Base-by-base conservation (phyloP, 2,888 invertebrate genomes). In the Plebejus melissa region DNA sequence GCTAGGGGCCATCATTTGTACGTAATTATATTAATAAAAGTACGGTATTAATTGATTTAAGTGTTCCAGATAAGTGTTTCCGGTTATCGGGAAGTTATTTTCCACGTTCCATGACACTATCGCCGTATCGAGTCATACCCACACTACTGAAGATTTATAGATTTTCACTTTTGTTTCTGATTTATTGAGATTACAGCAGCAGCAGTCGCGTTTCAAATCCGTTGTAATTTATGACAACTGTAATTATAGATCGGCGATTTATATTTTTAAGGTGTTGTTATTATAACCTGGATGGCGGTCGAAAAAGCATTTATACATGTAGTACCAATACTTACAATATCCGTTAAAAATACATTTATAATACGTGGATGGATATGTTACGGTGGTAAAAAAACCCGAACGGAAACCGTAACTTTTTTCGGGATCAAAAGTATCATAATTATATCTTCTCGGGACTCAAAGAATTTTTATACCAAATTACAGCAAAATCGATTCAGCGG, bases 81-180 rank as follows among this genome's bases (percentile, higher is more conserved):
- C 60, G 60, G 60, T 60, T 60, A 60, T 28, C 60, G 28, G 60
- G 60, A 60, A 58, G 60, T 28, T 60, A 60, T 60, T 60, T 60
- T 28, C 60, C 60, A 65, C 32, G 32, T 32, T 65, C 32, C 32
- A 65, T 65, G 32, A 65, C 32, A 65, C 65, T 65, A 65, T 65
- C 65, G 16, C 13, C 13, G 13, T 36, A 65, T 65, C 65, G 32
- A 50, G n/a, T 11, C 41, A 11, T 22, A 71, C 41, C 38, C 22
- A 46, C 9, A 71, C 70, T 46, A 71, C 22, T 41, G 9, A 46
- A 46, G 71, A 71, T 71, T 50, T 71, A 50, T 71, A 46, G 46
- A 41, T 71, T 71, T 71, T 71, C 71, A 46, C 71, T 65, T 71
- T 71, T 71, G 13, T 22, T 71, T 71, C 36, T 71, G 71, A 71